phyloP scores from a whole-genome alignment of 2,797 vertebrate species.

The Ctenosaura bakeri region DNA sequence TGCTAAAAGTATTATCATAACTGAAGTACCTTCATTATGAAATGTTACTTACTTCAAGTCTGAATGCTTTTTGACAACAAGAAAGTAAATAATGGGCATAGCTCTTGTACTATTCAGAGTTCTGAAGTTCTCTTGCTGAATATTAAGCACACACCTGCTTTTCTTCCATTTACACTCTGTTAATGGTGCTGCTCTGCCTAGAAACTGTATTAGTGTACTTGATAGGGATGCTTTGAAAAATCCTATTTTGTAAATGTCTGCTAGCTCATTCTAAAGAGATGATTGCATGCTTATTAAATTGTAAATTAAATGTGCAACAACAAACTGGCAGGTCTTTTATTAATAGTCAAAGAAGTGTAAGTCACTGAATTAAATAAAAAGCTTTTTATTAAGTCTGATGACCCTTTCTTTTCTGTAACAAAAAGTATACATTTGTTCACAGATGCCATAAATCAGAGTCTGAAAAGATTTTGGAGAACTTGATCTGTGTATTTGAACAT shows the following conservation, averaged over 20 bases:
- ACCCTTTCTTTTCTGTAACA: not conserved
- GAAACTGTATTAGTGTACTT: not conserved
- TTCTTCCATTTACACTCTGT: not conserved
- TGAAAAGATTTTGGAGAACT: constrained; percentile 1
- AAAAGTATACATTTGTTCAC: constrained; percentile 2
- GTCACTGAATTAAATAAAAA: not conserved
- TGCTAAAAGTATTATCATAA: not conserved
- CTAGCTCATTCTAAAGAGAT: not conserved
- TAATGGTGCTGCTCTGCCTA: not conserved
- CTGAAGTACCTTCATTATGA: not conserved
- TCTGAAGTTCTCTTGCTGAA: not conserved
- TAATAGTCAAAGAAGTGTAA: constrained; percentile 30
- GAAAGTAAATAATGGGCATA: not conserved
- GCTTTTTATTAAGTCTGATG: not conserved
- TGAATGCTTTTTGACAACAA: not conserved
- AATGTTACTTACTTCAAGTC: not conserved
- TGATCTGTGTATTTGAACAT: not conserved
- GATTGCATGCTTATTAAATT: not conserved
- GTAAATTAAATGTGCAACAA: constrained; percentile 11
- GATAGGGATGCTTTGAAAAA: constrained; percentile 23
- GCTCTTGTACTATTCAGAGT: rapidly evolving
- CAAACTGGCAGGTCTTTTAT: rapidly evolving
- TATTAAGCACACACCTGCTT: not conserved
- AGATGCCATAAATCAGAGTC: not conserved
- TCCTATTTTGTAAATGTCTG: constrained; percentile 11